phyloP scores from a whole-genome alignment of 2,113 vertebrate species.

The Ascaphus truei region DNA sequence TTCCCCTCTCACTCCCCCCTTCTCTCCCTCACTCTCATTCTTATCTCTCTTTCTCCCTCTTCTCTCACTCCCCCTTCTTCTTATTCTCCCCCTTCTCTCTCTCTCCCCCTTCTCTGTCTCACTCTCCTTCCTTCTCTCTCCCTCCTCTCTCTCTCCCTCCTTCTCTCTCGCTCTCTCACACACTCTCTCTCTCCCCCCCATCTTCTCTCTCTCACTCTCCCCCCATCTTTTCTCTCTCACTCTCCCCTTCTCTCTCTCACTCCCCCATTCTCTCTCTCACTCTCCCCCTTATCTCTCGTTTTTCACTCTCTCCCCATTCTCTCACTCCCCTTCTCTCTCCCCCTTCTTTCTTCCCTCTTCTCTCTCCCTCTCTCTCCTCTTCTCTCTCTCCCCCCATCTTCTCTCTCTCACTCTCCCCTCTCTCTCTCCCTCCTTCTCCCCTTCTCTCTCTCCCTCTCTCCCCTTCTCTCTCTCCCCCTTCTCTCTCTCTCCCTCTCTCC shows the following conservation, averaged over 20 bases:
- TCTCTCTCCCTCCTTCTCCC: neutral
- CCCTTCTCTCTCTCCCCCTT: neutral
- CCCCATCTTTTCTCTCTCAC: neutral
- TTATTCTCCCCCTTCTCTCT: too few relatives aligned
- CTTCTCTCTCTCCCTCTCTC: neutral
- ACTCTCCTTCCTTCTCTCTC: neutral
- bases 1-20: too few relatives aligned
- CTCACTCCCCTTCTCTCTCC: neutral
- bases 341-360: neutral
- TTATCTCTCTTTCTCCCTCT: neutral
- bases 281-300: slow-evolving; percentile 8
- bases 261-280: neutral
- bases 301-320: neutral
- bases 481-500: neutral
- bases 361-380: neutral
- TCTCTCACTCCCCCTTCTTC: too few relatives aligned
- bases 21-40: too few relatives aligned
- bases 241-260: neutral
- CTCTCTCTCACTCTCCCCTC: neutral
- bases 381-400: neutral
- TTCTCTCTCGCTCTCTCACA: neutral
- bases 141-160: neutral
- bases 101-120: neutral
- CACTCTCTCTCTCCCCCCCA: neutral
- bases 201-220: neutral